A percentile compares a stretch with the other conserved stretches of the same genome.
Evolutionary conservation across 2,888 invertebrate genomes (phyloP).

Genomic region (Notocelia uddmanniana): DNA sequence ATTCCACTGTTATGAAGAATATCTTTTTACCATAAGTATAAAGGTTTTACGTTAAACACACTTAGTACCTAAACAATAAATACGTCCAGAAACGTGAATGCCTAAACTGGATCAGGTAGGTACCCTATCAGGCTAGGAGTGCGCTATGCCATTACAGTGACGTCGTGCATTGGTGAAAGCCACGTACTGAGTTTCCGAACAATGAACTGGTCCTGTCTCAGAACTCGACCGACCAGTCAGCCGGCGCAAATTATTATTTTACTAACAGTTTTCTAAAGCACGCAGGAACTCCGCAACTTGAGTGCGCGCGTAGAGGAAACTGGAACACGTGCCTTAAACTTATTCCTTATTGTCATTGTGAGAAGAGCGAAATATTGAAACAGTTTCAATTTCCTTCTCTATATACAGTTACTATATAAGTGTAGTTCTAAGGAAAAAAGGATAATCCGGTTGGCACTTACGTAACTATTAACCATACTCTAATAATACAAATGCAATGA

Average conservation of each 20-base stretch:
- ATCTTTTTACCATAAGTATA: too few species aligned
- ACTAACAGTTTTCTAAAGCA: conserved; percentile 53
- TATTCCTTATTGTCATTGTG: too few species aligned
- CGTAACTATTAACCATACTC: neutral
- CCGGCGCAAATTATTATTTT: conserved; percentile 61
- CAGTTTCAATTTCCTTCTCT: too few species aligned
- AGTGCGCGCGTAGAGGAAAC: neutral
- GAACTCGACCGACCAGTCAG: conserved; percentile 59
- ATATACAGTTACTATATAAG: neutral
- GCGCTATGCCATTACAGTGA: conserved; percentile 52
- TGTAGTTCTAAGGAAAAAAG: neutral
- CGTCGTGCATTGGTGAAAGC: conserved; percentile 63
- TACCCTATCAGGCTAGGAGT: conserved; percentile 52
- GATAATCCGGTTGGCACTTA: neutral
- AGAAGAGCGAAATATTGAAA: too few species aligned
- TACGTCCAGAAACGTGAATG: neutral
- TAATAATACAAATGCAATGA: too few species aligned
- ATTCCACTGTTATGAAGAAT: too few species aligned
- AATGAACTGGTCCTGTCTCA: conserved; percentile 68
- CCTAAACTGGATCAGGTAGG: conserved; percentile 25
- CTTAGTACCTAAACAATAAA: neutral
- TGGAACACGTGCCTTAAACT: too few species aligned
- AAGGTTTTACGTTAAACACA: neutral
- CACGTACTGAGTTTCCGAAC: conserved; percentile 62
- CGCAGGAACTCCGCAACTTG: conserved; percentile 3